Conservation (phyloP, 2,888 invertebrate species). For the Temnothorax ravouxi region DNA sequence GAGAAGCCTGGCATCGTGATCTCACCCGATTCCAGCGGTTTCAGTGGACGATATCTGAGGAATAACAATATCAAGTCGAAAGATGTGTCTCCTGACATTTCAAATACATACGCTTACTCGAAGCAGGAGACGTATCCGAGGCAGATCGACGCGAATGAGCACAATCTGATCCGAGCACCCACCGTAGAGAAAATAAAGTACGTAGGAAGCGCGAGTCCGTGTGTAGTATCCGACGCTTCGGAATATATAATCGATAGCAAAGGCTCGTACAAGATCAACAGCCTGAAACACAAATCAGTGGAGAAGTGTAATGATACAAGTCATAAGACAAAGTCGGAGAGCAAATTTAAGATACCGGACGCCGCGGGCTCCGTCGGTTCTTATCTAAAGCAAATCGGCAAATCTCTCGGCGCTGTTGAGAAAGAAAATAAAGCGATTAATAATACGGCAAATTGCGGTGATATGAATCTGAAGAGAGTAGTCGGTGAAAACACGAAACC, state of each 20-base stretch:
- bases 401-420: slow-evolving; percentile 78
- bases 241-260: slow-evolving; percentile 79
- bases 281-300: slow-evolving; percentile 58
- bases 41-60: slow-evolving; percentile 77
- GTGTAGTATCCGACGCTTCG: slow-evolving; percentile 71
- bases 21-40: slow-evolving; percentile 75
- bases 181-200: slow-evolving; percentile 82
- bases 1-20: slow-evolving; percentile 76
- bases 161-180: slow-evolving; percentile 65
- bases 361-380: slow-evolving; percentile 79
- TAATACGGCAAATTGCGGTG: slow-evolving; percentile 45
- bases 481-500: slow-evolving; percentile 70
- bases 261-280: slow-evolving; percentile 77
- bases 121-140: slow-evolving; percentile 68
- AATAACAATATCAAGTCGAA: slow-evolving; percentile 72
- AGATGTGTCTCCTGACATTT: slow-evolving; percentile 57
- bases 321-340: slow-evolving; percentile 66
- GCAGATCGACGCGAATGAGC: slow-evolving; percentile 80
- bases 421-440: slow-evolving; percentile 76
- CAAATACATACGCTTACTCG: slow-evolving; percentile 42
- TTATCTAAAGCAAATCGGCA: slow-evolving; percentile 83
- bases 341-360: slow-evolving; percentile 79
- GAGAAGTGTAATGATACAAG: slow-evolving; percentile 64
- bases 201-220: slow-evolving; percentile 78
- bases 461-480: slow-evolving; percentile 71